Base-by-base conservation (phyloP, 2,113 vertebrate genomes). In the Ameiurus melas region DNA sequence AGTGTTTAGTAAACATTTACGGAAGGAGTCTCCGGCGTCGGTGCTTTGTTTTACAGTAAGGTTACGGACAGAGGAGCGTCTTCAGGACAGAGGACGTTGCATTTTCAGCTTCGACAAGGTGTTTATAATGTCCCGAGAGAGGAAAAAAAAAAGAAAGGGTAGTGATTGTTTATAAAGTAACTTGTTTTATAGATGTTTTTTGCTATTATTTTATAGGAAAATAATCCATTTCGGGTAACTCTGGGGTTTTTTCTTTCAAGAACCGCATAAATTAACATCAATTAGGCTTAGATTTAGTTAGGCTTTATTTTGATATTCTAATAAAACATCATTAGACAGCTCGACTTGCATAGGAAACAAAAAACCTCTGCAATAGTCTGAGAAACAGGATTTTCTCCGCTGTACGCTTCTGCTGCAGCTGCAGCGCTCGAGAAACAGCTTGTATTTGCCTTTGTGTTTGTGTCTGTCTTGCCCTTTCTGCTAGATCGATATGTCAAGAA, bases 401-500 rank as follows among this genome's bases (percentile, higher is more conserved):
- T 30, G 66, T 64, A 73, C 68, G 53, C 83, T 85, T 36, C 60
- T 73, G 82, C 83, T 53, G 58, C 27, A 75, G 90, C 75, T 84
- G 81, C 62, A 57, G 77, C 87, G 82, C 89, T 86, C 92, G 87
- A 90, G 58, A 92, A 90, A 90, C 93, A 91, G 87, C 58, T 82
- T 25, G 58, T 22, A 90, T 90, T 90, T 93, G 92, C 90, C 93
- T 92, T 94, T 90, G 91, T 88, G 88, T 85, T 82, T 66, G 83
- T 84, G 90, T 86, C n/a, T 22, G 89, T 16, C 43, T 83, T 92
- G 89, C 88, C 89, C 91, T 92, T 93, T 93, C 89, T 83, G 62
- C 12, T 13, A 79, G 85, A 95, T 95, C 94, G 84, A 95, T 95
- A 94, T 91, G 93, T 94, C 93, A 95, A 90, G 93, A 93, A 94